Evolutionary conservation across 1,140 invertebrate genomes (phyloP), one percentile per base, ranked within the genome.

Genomic region (Tenebrio molitor): DNA sequence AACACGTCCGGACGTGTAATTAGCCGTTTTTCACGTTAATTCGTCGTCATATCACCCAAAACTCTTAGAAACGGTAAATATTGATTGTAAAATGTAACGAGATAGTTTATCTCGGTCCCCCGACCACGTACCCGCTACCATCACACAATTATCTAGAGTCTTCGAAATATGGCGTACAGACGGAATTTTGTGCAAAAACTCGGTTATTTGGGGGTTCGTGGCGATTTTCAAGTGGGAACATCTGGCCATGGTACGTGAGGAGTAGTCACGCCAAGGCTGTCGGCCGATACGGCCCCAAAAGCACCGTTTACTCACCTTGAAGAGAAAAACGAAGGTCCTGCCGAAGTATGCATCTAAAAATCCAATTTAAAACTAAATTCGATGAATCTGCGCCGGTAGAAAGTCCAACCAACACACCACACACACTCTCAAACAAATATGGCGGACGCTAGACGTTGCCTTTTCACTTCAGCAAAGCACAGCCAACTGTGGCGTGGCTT

Each of bases 341-440:
- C n/a, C 6, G 15, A n/a, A 29, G 50, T 29, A 58, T 29, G 12
- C 50, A 58, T 58, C 50, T 58, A 58, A 58, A 58, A 58, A 29
- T 6, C 12, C 12, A 19, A 2, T 2, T 34, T 15, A 14, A 58
- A 33, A 29, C 21, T 14, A 29, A 29, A 29, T 58, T 58, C 14
- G 21, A n/a, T 25, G 21, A 58, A 15, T 29, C n/a, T 12, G 8
- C 6, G 12, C n/a, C 12, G 21, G 12, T 14, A 10, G 12, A 58
- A 58, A 58, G 50, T 58, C 23, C 50, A 29, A 29, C 23, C 23
- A 58, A 58, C 50, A 58, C 50, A 58, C 50, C 16, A 58, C 50
- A 58, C 50, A 58, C 50, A 58, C 50, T 53, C n/a, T 58, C 50
- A 58, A 58, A 58, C 50, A 58, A 58, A 58, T 58, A 58, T 58